Conservation (phyloP, 2,797 vertebrate genomes). For the Meda fulgida region DNA sequence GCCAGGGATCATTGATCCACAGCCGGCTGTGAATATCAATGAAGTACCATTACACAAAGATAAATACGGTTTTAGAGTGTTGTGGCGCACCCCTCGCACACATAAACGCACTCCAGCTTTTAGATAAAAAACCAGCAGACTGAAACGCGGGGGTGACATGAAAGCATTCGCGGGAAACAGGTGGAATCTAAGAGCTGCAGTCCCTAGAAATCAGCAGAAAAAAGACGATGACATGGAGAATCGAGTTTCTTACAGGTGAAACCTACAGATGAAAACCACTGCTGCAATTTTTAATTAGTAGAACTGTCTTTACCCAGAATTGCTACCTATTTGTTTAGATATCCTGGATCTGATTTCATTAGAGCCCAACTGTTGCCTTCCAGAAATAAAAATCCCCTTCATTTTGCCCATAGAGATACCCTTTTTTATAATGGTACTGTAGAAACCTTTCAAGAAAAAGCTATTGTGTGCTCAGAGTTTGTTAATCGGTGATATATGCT, state of each 20-base stretch:
- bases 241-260: not conserved
- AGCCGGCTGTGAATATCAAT: conserved; percentile 75
- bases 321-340: not conserved
- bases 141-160: conserved; percentile 22
- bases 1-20: conserved; percentile 71
- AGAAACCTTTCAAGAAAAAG: conserved; percentile 4
- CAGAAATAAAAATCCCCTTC: not conserved
- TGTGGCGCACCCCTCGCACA: conserved; percentile 34
- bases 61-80: conserved; percentile 66
- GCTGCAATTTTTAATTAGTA: not conserved
- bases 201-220: conserved; percentile 29
- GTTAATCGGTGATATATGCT: conserved; percentile 6
- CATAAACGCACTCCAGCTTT: conserved; percentile 36
- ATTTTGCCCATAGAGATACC: conserved; percentile 4
- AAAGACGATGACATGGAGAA: conserved; percentile 11
- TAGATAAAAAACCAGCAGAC: conserved; percentile 38
- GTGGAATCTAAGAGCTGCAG: conserved; percentile 23
- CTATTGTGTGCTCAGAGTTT: not conserved
- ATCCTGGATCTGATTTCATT: conserved; percentile 9
- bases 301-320: conserved; percentile 10
- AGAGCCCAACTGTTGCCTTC: not conserved
- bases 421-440: not conserved
- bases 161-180: conserved; percentile 27
- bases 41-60: conserved; percentile 65
- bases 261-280: conserved; percentile 8